Base-by-base conservation (phyloP, 2,113 vertebrate species). In the Baryphthengus martii region DNA sequence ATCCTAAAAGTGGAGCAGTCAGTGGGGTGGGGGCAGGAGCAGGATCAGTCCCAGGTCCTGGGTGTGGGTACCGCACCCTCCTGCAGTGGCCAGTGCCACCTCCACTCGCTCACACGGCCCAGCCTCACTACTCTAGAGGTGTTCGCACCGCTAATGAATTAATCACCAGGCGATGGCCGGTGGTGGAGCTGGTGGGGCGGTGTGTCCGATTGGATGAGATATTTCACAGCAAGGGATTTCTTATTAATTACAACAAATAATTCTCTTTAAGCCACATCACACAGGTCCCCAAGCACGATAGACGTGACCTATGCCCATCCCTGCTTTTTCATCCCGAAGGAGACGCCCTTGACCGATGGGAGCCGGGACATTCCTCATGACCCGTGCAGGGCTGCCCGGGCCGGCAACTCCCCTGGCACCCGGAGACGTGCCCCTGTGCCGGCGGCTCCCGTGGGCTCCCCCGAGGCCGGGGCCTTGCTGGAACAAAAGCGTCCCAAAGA, bases 401-500 rank as follows among this genome's bases (percentile, higher is more conserved):
- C 70, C 9, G 31, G 66, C 0, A 0, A 26, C 62, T 88, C 5
- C 59, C 17, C 18, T 8, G 3, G 63, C 23, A 9, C 72, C 79
- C 63, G 7, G 1, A 49, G 72, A 80, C 25, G 33, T 77, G 72
- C 33, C 68, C 40, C 67, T 0, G 0, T 2, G 3, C 44, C 1
- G 1, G 21, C 7, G 0, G 78, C 21, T 85, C 63, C 83, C 0
- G 0, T 1, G 13, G 33, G 61, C 6, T 93, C 80, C 84, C 55
- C 33, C 1, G 16, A 47, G 76, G 50, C 71, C 4, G n/a, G 19
- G 49, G n/a, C 55, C 33, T 62, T 47, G 73, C 47, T 92, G 73
- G 81, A 95, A 95, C 95, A 97, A 95, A 95, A 65, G 76, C 86
- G 95, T 97, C 89, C 83, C 80, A n/a, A 95, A 95, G 92, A 94